Evolutionary conservation across 1,140 invertebrate species (phyloP), one percentile per base, ranked within the genome.

Genomic region (Gonatopus flavifemur): DNA sequence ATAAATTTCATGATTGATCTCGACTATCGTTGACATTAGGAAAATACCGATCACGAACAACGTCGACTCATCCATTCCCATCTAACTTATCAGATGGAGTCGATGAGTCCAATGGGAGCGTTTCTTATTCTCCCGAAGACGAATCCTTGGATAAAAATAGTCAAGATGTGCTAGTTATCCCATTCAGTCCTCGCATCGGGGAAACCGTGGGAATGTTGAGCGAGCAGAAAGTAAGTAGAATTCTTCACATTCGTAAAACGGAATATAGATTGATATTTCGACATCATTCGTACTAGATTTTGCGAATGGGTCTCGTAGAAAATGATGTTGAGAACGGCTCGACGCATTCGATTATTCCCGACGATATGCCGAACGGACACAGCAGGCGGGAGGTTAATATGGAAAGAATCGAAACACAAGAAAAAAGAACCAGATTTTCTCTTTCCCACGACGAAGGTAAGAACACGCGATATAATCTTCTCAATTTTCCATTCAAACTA

Each of bases 401-500:
- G 28, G 59, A 77, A 59, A 59, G 82, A 59, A 69, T 76, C 58
- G 62, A 81, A 77, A 67, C 80, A 67, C 76, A 86, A 77, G 74
- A 77, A 74, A 78, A 78, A 54, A 55, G 74, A 37, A 85, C 85
- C 3, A 80, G 90, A 52, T 94, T 94, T 75, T 94, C 91, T 3
- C 80, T 92, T 19, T 93, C 90, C 0, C 90, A 93, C 54, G 93
- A 96, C 64, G 93, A 96, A 76, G 86, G 87, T 67, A 85, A 25
- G n/a, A n/a, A n/a, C n/a, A n/a, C n/a, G n/a, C n/a, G n/a, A n/a
- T n/a, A n/a, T n/a, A n/a, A n/a, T n/a, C 19, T 31, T 8, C 15
- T 12, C 12, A 3, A n/a, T 1, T 30, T 59, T 24, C 47, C 13
- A 32, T 50, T 47, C 28, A 46, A 51, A 41, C 35, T 35, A 45